Conservation (phyloP, 2,113 vertebrate genomes). For the Labrus mixtus region DNA sequence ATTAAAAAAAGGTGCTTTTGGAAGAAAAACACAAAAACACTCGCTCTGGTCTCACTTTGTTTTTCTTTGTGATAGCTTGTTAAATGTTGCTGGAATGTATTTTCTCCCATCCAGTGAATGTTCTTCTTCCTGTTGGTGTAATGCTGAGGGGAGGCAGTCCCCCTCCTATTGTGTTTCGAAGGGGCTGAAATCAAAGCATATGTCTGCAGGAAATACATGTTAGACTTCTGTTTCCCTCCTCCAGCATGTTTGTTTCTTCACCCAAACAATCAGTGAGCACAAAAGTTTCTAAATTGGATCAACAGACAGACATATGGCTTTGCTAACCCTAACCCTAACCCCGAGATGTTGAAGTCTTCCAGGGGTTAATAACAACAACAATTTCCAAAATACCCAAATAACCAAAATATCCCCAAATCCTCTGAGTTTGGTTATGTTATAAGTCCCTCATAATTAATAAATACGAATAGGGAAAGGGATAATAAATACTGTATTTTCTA, state of each 20-base stretch:
- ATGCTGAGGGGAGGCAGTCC: slow-evolving; percentile 57
- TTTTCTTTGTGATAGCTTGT: slow-evolving; percentile 14
- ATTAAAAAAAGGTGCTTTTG: slow-evolving; percentile 68
- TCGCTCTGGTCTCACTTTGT: slow-evolving; percentile 49
- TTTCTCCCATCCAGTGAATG: slow-evolving; percentile 69
- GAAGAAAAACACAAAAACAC: slow-evolving; percentile 6
- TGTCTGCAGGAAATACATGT: slow-evolving; percentile 81
- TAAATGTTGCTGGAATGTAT: slow-evolving; percentile 70
- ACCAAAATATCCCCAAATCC: not conserved
- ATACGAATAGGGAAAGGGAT: no score
- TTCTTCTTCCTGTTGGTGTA: slow-evolving; percentile 76
- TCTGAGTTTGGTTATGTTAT: not conserved
- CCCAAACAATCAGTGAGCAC: slow-evolving; percentile 50
- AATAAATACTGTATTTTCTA: no score
- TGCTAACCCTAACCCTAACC: not conserved
- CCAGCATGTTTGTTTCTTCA: slow-evolving; percentile 53
- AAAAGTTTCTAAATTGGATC: slow-evolving; percentile 52
- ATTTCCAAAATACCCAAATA: no score
- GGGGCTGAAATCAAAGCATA: slow-evolving; percentile 77
- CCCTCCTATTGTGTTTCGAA: slow-evolving; percentile 78
- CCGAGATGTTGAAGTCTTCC: slow-evolving; percentile 12
- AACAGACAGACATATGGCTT: slow-evolving; percentile 28
- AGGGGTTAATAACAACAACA: slow-evolving; percentile 18
- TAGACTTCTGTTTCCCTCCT: slow-evolving; percentile 67
- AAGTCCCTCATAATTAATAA: not conserved